A percentile compares a stretch with the other conserved stretches of the same genome.
Conservation (phyloP, 2,888 invertebrate genomes). For the Anthrax anthrax region DNA sequence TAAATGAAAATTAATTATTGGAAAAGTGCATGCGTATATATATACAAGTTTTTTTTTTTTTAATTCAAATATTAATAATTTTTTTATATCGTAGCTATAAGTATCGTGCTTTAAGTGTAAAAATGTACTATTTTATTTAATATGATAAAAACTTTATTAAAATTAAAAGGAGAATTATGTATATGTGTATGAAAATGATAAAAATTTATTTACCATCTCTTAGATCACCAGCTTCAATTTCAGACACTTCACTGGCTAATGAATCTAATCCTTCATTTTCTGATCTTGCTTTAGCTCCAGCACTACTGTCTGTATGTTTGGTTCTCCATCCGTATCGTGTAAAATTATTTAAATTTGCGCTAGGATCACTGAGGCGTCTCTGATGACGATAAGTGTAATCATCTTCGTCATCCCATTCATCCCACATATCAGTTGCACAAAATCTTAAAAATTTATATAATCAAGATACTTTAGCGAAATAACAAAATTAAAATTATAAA, state of each 20-base stretch:
- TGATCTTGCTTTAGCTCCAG: conserved; percentile 66
- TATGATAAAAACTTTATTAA: no score
- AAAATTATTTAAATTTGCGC: conserved; percentile 75
- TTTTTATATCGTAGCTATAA: no score
- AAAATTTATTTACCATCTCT: conserved; percentile 54
- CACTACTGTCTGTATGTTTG: conserved; percentile 43
- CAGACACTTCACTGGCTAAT: conserved; percentile 67
- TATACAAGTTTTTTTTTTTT: no score
- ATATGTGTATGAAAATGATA: no score
- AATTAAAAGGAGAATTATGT: no score
- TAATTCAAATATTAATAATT: no score
- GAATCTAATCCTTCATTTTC: conserved; percentile 86
- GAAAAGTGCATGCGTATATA: not conserved
- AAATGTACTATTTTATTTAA: no score
- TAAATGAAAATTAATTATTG: not conserved
- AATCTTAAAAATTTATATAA: conserved; percentile 29
- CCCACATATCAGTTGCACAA: conserved; percentile 77
- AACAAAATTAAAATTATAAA: not conserved
- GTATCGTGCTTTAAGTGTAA: not conserved
- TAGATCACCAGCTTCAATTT: conserved; percentile 88
- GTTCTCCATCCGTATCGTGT: conserved; percentile 70
- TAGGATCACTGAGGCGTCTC: conserved; percentile 75
- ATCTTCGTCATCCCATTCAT: conserved; percentile 82
- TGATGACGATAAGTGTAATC: conserved; percentile 69
- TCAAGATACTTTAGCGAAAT: not conserved